Evolutionary conservation across 2,797 vertebrate genomes (phyloP).

Genomic region (Darevskia nairensis): DNA sequence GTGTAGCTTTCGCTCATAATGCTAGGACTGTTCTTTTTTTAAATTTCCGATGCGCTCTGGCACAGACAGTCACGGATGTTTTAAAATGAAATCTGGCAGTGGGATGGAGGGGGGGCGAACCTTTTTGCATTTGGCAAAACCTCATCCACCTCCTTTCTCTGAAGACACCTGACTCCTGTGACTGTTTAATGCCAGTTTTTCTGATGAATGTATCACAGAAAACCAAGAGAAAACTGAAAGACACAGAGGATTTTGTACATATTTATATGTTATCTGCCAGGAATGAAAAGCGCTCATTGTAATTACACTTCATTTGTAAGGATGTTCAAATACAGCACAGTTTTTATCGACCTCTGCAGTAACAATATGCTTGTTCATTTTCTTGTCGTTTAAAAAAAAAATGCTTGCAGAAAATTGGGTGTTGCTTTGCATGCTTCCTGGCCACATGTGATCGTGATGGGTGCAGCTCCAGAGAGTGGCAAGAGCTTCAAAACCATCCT

Average conservation of each 20-base stretch:
- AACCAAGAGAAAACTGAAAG: conserved; percentile 57
- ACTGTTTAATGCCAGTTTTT: conserved; percentile 62
- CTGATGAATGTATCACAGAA: conserved; percentile 56
- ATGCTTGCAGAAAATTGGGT: background rate
- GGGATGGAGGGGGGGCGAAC: conserved; percentile 8
- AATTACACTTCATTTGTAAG: conserved; percentile 36
- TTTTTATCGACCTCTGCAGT: background rate
- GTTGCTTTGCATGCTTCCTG: background rate
- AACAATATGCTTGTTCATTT: conserved; percentile 26
- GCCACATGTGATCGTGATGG: no score
- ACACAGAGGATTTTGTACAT: conserved; percentile 55
- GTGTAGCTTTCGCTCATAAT: conserved; percentile 49
- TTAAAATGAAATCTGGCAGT: conserved; percentile 40
- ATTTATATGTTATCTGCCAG: conserved; percentile 2
- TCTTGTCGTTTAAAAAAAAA: background rate
- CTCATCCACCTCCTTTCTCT: conserved; percentile 56
- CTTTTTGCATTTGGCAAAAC: conserved; percentile 58
- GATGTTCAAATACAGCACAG: conserved; percentile 40
- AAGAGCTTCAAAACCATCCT: background rate
- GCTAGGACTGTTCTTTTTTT: background rate
- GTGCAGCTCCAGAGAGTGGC: background rate
- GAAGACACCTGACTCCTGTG: background rate
- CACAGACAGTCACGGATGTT: conserved; percentile 62
- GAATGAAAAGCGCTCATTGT: conserved; percentile 15
- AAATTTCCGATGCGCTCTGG: conserved; percentile 51